phyloP scores from a whole-genome alignment of 2,888 invertebrate genomes.

The Myopa tessellatipennis region DNA sequence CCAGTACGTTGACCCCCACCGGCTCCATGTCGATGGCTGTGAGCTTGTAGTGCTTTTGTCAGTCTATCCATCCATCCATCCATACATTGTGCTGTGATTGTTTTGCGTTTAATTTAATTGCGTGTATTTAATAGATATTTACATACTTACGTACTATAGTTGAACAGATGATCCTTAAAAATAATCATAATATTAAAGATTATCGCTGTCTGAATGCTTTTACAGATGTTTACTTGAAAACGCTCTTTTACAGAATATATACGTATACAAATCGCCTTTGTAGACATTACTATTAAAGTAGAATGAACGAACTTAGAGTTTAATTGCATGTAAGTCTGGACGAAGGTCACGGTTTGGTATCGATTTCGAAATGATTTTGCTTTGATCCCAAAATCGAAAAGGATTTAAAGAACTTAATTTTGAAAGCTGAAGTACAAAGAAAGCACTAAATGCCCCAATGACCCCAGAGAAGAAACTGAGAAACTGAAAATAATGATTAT shows the following conservation, averaged over 20 bases:
- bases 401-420: too few relatives aligned
- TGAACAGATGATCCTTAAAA: neutral
- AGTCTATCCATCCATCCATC: neutral
- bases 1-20: neutral
- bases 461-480: too few relatives aligned
- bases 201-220: neutral
- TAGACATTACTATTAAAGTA: too few relatives aligned
- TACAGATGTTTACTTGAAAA: conserved; percentile 6
- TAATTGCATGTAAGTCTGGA: too few relatives aligned
- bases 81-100: neutral
- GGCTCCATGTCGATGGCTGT: neutral
- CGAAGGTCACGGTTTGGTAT: too few relatives aligned
- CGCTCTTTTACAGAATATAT: neutral
- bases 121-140: neutral
- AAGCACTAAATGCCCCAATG: too few relatives aligned
- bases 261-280: too few relatives aligned
- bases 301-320: too few relatives aligned
- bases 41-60: neutral
- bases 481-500: too few relatives aligned
- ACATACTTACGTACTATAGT: neutral
- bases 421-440: too few relatives aligned
- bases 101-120: conserved; percentile 1
- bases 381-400: too few relatives aligned
- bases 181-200: conserved; percentile 1
- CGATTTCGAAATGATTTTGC: too few relatives aligned